Evolutionary conservation across 2,797 vertebrate species (phyloP).

Genomic region (Tenualosa ilisha): DNA sequence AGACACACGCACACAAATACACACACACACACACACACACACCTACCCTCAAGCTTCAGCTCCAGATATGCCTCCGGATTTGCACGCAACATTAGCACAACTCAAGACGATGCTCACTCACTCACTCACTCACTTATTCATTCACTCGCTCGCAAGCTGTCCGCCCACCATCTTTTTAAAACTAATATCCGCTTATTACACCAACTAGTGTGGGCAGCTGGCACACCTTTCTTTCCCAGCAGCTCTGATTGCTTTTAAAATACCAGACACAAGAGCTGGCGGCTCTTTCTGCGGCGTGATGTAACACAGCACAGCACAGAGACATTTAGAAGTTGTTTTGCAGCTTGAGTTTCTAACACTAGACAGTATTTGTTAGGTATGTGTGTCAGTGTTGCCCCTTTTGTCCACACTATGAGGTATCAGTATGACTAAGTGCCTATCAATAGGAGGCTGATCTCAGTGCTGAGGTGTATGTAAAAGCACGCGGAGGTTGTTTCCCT

Average conservation of each 20-base stretch:
- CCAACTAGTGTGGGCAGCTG: background rate
- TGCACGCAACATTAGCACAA: background rate
- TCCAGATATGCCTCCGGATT: slow-evolving; percentile 2
- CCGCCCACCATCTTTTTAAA: background rate
- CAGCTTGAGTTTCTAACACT: background rate
- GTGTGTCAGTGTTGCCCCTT: background rate
- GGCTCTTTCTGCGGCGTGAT: background rate
- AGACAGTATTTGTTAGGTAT: background rate
- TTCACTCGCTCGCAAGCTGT: background rate
- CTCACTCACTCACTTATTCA: background rate
- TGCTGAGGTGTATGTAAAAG: background rate
- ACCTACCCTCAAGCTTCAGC: background rate
- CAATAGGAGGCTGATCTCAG: background rate
- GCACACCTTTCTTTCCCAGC: slow-evolving; percentile 1
- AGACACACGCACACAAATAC: background rate
- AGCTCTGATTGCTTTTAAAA: slow-evolving; percentile 9
- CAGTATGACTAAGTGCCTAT: background rate
- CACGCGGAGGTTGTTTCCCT: background rate
- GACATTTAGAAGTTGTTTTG: background rate
- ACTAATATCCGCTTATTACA: background rate
- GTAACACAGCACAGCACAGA: background rate
- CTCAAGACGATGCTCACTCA: background rate
- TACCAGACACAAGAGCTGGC: background rate
- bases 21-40: background rate
- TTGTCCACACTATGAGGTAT: background rate